phyloP scores from a whole-genome alignment of 2,888 invertebrate species.

The Eupelmus urozonus region DNA sequence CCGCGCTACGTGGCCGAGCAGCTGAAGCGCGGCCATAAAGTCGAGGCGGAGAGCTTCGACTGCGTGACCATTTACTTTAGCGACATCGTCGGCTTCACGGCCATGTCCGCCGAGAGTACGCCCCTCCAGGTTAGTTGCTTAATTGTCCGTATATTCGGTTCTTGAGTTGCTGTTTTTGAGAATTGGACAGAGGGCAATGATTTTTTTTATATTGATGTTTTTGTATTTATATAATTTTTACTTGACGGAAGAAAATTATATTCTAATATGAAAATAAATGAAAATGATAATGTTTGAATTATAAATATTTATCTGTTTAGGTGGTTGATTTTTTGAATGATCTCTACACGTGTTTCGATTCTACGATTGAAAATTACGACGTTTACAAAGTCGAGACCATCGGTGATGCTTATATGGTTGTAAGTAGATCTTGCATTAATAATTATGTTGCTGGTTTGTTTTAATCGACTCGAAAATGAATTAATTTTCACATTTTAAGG shows the following conservation, averaged over 20 bases:
- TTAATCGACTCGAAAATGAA: no score
- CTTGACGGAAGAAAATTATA: background rate
- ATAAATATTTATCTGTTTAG: conserved; percentile 76
- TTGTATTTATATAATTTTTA: background rate
- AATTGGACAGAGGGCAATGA: background rate
- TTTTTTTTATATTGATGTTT: background rate
- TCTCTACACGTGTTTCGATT: conserved; percentile 96
- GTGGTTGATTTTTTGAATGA: conserved; percentile 96
- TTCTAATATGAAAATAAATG: background rate
- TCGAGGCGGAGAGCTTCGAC: conserved; percentile 94
- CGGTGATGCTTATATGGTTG: conserved; percentile 95
- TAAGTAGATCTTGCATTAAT: conserved; percentile 78
- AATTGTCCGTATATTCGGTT: no score
- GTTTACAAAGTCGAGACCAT: conserved; percentile 97
- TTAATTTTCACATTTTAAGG: conserved; percentile 77
- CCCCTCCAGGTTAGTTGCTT: conserved; percentile 91
- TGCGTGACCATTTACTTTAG: conserved; percentile 96
- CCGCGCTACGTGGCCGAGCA: conserved; percentile 95
- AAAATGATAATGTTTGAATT: background rate
- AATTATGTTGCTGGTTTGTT: background rate
- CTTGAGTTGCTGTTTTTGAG: no score
- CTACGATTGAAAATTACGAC: conserved; percentile 94
- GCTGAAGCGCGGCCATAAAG: conserved; percentile 91
- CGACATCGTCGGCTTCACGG: conserved; percentile 95
- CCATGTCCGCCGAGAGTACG: conserved; percentile 94